Evolutionary conservation across 2,888 invertebrate species (phyloP), one percentile per base, ranked within the genome.

Genomic region (Ichneumoninae sp.): DNA sequence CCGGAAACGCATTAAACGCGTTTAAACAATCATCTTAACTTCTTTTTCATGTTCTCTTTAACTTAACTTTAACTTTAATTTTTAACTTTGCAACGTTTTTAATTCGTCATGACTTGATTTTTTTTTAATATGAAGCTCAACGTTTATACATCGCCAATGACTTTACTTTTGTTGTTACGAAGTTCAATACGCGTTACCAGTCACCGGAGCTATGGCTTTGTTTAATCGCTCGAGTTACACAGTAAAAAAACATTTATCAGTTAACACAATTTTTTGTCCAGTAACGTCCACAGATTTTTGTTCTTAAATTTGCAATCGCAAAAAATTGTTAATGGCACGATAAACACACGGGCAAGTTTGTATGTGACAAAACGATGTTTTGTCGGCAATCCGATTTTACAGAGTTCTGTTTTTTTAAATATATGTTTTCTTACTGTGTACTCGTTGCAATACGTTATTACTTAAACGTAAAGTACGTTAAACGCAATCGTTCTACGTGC

Each of bases 151-250:
- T 30, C 10, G 30, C 16, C 13, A 30, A 13, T 60, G 13, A 8
- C 1, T 16, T 16, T 4, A 30, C 30, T 30, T 4, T 30, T 30
- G 30, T 30, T 30, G 13, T 30, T 1, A 60, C 60, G 1, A 60
- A 30, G 30, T 30, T 60, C 13, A 60, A 60, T 3, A 26, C 22
- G 30, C 22, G 30, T 60, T 30, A 13, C 13, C 26, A 60, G 60
- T 30, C 60, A 26, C 30, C 60, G 10, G 40, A 73, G 5, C 22
- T 6, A 5, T 60, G 8, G 2, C 16, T 60, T 30, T 13, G 13
- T 30, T 26, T 60, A 60, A 60, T 60, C 60, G 60, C 30, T 60
- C 60, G 26, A 26, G 10, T 30, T 30, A 30, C 60, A 26, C 60
- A 16, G 26, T 60, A 13, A 26, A 57, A 60, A 60, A 26, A 22